A percentile compares a stretch with the other conserved stretches of the same genome.
phyloP scores from a whole-genome alignment of 2,888 invertebrate genomes.

The Drosophila mercatorum region DNA sequence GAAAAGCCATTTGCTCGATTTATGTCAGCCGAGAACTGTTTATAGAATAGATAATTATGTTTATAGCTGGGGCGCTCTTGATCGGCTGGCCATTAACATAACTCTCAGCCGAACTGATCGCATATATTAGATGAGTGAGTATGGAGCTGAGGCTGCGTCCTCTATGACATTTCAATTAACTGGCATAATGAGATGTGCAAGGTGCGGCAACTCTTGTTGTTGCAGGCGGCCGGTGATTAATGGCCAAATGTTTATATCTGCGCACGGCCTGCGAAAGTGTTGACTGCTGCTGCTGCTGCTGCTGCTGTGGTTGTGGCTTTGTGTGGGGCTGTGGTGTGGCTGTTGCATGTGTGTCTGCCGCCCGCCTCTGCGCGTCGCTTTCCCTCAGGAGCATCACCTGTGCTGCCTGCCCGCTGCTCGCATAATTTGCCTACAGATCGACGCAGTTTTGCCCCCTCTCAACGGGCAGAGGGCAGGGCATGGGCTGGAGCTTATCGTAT shows the following conservation, averaged over 20 bases:
- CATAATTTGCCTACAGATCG: slow-evolving; percentile 59
- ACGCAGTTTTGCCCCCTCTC: slow-evolving; percentile 23
- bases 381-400: slow-evolving; percentile 20
- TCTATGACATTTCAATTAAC: slow-evolving; percentile 77
- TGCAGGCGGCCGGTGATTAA: slow-evolving; percentile 69
- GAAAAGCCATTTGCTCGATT: not conserved
- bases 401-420: slow-evolving; percentile 29
- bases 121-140: not conserved
- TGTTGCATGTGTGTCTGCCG: slow-evolving; percentile 8
- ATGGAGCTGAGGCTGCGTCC: not conserved
- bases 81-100: slow-evolving; percentile 2
- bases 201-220: slow-evolving; percentile 49
- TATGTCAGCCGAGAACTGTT: not conserved
- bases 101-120: not conserved
- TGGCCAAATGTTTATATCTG: slow-evolving; percentile 72
- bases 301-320: not conserved
- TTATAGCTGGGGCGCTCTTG: not conserved
- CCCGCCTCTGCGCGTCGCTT: slow-evolving; percentile 15
- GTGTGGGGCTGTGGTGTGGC: not conserved
- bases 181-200: slow-evolving; percentile 64
- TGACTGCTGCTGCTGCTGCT: slow-evolving; percentile 69
- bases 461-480: not conserved
- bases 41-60: slow-evolving; percentile 4
- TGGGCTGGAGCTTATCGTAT: slow-evolving; percentile 43
- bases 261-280: slow-evolving; percentile 68